Evolutionary conservation across 1,140 invertebrate species (phyloP), one percentile per base, ranked within the genome.

Genomic region (Aphelenchoides fujianensis): DNA sequence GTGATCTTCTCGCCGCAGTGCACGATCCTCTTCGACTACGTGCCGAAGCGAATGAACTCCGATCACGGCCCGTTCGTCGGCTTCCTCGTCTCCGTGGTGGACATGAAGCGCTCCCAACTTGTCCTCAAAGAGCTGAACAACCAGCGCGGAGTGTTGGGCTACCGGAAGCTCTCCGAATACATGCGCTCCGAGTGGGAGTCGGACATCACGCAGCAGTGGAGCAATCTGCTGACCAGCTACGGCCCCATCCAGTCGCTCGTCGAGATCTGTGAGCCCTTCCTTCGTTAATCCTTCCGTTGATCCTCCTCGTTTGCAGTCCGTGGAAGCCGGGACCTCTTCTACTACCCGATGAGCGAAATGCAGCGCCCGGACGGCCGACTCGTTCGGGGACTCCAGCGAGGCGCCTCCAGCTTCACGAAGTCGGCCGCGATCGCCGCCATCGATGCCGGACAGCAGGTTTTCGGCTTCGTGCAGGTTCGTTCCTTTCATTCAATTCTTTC

Each of bases 311-410:
- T 48, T 68, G 79, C 79, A 94, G 92, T 93, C 84, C 91, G 94
- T 85, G 95, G 95, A 7, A 89, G 98, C 73, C 89, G 90, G 75
- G 95, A 98, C 86, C 86, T 98, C 62, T 91, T 98, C 80, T 92
- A 92, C 89, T 85, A 97, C 75, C 95, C 95, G 27, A 91, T 97
- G 77, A 92, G 96, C 85, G 95, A 98, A 85, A 97, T 97, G 86
- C 91, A 93, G 79, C 93, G 92, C 85, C 68, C 63, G 55, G 95
- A 98, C 87, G 94, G 95, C 0, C 88, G 94, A 63, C 90, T 98
- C 32, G 90, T 97, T 3, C 89, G 93, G 66, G 95, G 95, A 0
- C 85, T 98, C 68, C 92, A 97, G 84, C 87, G 93, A 62, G 95
- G 95, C n/a, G 93, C 94, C 5, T 92, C 91, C 81, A 95, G 94